A percentile compares a stretch with the other conserved stretches of the same genome.
These are phyloP conservation scores for Biston stratarius DNA, from an alignment of 2,888 invertebrate species.

Conservation along the genomic window DNA sequence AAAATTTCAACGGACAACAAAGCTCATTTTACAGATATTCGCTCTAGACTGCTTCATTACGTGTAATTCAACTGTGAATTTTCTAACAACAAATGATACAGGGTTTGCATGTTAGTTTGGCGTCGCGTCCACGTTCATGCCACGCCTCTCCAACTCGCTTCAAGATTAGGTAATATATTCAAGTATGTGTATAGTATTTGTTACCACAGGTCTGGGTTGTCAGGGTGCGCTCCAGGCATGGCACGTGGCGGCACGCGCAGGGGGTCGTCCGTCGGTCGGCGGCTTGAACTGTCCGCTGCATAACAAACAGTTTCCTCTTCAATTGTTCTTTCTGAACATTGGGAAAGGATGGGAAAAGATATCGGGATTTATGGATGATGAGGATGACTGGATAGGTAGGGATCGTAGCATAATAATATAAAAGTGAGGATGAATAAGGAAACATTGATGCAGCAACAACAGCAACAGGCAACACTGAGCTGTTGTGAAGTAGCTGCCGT, in stretches of 20 bases:
- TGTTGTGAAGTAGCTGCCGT: too few relatives aligned
- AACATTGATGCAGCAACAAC: too few relatives aligned
- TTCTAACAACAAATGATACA: too few relatives aligned
- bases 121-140: background rate
- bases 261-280: constrained; percentile 67
- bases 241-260: constrained; percentile 68
- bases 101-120: too few relatives aligned
- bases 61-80: too few relatives aligned
- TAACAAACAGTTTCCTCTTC: constrained; percentile 25
- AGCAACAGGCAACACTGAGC: too few relatives aligned
- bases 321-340: constrained; percentile 2
- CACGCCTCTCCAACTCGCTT: background rate
- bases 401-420: too few relatives aligned
- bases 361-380: background rate
- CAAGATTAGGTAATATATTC: too few relatives aligned
- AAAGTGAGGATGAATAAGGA: too few relatives aligned
- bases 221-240: constrained; percentile 64
- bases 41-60: too few relatives aligned
- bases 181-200: constrained; percentile 14
- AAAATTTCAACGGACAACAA: background rate
- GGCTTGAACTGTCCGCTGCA: constrained; percentile 53
- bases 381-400: too few relatives aligned
- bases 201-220: constrained; percentile 73
- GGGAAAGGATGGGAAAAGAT: background rate
- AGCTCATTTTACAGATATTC: background rate